These are phyloP conservation scores for Pocillopora damicornis DNA, from an alignment of 64 coral and sea anemone species.

Conservation along the genomic window DNA sequence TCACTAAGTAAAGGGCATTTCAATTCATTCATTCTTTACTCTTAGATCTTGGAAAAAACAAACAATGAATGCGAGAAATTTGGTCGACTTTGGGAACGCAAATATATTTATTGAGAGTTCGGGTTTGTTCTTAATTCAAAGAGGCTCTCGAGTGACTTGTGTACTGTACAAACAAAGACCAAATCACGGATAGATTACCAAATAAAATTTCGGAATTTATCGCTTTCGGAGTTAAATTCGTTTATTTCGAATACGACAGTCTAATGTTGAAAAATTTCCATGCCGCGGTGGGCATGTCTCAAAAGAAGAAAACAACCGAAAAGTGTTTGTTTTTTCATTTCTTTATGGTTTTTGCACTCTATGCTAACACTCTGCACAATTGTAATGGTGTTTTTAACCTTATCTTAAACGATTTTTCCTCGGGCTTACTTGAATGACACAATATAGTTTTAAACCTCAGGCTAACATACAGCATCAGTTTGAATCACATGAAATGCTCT, in stretches of 20 bases:
- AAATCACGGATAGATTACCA: conserved; percentile 22
- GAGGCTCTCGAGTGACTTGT: conserved; percentile 37
- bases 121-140: conserved; percentile 8
- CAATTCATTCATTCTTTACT: neutral
- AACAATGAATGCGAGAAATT: neutral
- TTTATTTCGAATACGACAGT: neutral
- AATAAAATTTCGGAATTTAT: conserved; percentile 7
- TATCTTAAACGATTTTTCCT: neutral
- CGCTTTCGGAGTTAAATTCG: neutral
- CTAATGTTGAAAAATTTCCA: neutral
- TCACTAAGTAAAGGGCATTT: neutral
- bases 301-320: neutral
- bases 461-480: neutral
- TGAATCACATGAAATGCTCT: neutral
- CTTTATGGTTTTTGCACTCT: neutral
- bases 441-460: neutral
- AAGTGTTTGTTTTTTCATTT: neutral
- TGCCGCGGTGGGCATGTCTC: neutral
- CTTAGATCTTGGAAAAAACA: neutral
- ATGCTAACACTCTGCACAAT: neutral
- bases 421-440: neutral
- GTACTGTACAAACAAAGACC: conserved; percentile 22
- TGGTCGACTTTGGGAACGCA: neutral
- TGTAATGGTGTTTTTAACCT: neutral
- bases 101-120: neutral